phyloP scores from a whole-genome alignment of 2,113 vertebrate genomes.

The Grammomys dolichurus region DNA sequence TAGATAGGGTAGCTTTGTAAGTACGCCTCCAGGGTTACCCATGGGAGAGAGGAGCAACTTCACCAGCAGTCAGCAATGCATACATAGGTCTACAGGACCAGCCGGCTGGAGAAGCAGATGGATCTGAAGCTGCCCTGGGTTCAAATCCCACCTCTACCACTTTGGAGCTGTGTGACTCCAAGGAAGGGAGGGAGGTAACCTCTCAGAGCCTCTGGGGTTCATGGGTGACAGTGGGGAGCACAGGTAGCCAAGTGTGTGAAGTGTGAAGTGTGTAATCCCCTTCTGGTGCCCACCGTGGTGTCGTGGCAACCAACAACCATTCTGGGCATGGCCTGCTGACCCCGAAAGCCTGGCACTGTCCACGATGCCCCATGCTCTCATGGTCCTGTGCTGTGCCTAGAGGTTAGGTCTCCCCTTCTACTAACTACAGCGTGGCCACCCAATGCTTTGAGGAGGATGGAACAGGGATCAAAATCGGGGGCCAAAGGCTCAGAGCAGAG shows the following conservation, averaged over 20 bases:
- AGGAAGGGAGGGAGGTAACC: neutral
- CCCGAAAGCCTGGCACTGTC: neutral
- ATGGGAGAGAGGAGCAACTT: neutral
- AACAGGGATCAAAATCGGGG: neutral
- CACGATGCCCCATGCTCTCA: neutral
- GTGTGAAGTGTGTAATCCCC: no score
- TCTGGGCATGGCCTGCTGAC: neutral
- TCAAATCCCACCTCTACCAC: neutral
- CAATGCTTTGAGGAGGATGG: neutral
- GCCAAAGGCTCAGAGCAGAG: neutral
- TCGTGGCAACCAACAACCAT: neutral
- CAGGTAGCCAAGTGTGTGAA: neutral
- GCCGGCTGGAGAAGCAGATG: neutral
- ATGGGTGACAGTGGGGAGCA: fast-evolving
- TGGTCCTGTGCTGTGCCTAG: neutral
- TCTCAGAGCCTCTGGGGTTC: neutral
- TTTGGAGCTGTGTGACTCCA: neutral
- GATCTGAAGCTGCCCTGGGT: neutral
- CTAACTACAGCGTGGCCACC: neutral
- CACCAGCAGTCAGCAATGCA: neutral
- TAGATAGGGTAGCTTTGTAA: neutral
- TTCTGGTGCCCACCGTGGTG: neutral
- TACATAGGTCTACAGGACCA: neutral
- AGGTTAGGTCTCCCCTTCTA: neutral
- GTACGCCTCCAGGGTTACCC: neutral